These are phyloP conservation scores for Melanotaenia boesemani DNA, from an alignment of 2,797 vertebrate genomes.

Conservation along the genomic window DNA sequence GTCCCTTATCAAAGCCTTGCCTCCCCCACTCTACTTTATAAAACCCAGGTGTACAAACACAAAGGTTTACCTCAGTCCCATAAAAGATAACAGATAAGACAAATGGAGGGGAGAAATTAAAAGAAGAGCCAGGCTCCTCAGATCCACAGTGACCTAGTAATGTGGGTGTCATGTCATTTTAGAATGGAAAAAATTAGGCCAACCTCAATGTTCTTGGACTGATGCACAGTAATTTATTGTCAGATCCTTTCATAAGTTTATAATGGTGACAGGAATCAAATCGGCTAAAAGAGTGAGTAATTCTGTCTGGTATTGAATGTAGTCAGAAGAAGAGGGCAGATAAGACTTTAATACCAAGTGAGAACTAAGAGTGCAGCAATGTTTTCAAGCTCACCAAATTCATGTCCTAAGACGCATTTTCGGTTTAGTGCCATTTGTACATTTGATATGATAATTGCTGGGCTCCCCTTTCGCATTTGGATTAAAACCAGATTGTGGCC, in stretches of 20 bases:
- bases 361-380: too few species aligned
- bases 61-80: conserved; percentile 66
- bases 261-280: background rate
- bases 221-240: conserved; percentile 7
- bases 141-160: conserved; percentile 46
- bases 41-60: conserved; percentile 78
- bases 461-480: background rate
- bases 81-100: conserved; percentile 72
- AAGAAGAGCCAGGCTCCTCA: conserved; percentile 38
- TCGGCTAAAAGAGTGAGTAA: background rate
- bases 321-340: background rate
- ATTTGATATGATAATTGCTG: background rate
- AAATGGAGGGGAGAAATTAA: conserved; percentile 40
- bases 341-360: too few species aligned
- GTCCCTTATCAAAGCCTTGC: conserved; percentile 50
- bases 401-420: background rate
- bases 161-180: conserved; percentile 29
- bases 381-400: too few species aligned
- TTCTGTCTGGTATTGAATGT: background rate
- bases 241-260: background rate
- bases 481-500: background rate
- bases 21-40: conserved; percentile 54
- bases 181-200: background rate
- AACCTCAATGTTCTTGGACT: background rate
- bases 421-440: background rate